Evolutionary conservation across 1,140 invertebrate species (phyloP).

Genomic region (Drosophila sp.): DNA sequence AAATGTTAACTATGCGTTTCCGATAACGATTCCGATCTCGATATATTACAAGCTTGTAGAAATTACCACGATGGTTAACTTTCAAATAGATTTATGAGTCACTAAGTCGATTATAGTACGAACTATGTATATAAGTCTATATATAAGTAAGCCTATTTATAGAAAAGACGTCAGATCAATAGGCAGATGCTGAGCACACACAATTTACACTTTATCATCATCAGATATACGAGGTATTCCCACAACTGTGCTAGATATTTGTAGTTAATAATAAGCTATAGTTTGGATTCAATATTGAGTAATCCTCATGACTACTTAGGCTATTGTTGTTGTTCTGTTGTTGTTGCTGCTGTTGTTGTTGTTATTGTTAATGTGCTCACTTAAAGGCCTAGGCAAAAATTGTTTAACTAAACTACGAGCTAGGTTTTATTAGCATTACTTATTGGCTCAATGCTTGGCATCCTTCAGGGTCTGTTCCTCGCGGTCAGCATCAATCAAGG

Average conservation of each 20-base stretch:
- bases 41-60: conserved; percentile 42
- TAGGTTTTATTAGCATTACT: conserved; percentile 37
- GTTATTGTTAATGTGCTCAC: conserved; percentile 14
- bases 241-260: conserved; percentile 2
- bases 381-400: conserved; percentile 51
- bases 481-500: conserved; percentile 74
- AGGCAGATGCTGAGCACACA: conserved; percentile 61
- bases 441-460: conserved; percentile 69
- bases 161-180: conserved; percentile 2
- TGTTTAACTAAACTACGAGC: conserved; percentile 70
- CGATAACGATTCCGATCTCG: conserved; percentile 31
- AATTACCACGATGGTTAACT: conserved; percentile 36
- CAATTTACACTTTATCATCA: conserved; percentile 22
- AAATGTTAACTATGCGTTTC: conserved; percentile 75
- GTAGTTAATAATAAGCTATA: conserved; percentile 1
- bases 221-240: conserved; percentile 32
- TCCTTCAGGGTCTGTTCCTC: conserved; percentile 76
- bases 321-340: conserved; percentile 13
- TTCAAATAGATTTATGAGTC: conserved; percentile 41
- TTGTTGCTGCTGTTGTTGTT: conserved; percentile 10
- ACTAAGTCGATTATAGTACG: conserved; percentile 21
- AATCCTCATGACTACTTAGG: conserved; percentile 11
- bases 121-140: conserved; percentile 33
- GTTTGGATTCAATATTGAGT: neutral
- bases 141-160: conserved; percentile 11